Conservation (phyloP, 2,797 vertebrate genomes). For the Ceryle rudis region DNA sequence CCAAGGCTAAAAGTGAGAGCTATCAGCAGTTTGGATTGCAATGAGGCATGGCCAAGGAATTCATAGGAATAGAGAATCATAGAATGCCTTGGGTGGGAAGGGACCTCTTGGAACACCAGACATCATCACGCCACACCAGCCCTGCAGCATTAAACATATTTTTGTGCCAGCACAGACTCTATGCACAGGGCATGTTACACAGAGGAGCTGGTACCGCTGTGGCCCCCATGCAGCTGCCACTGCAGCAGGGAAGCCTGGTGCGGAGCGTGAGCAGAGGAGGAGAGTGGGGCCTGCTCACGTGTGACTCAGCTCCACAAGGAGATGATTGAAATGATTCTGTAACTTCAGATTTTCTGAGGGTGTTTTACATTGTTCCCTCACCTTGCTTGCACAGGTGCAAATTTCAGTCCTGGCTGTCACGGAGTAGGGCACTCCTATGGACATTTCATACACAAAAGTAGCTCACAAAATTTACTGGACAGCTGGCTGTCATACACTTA, state of each 20-base stretch:
- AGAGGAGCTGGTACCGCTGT: background rate
- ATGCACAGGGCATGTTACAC: accelerated
- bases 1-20: accelerated
- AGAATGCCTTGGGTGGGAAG: no score
- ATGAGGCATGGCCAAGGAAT: accelerated
- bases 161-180: background rate
- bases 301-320: accelerated
- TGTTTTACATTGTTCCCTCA: accelerated
- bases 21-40: accelerated
- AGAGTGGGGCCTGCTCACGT: accelerated
- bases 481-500: background rate
- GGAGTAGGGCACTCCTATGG: accelerated
- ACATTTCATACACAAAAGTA: background rate
- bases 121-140: accelerated
- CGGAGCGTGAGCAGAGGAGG: background rate
- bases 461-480: background rate
- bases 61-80: background rate
- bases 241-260: background rate
- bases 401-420: background rate
- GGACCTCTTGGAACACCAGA: background rate
- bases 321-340: accelerated
- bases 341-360: background rate
- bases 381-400: background rate
- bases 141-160: accelerated
- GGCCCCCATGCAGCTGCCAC: accelerated